These are phyloP conservation scores for Cetonia aurata DNA, from an alignment of 2,888 invertebrate species.

Conservation along the genomic window DNA sequence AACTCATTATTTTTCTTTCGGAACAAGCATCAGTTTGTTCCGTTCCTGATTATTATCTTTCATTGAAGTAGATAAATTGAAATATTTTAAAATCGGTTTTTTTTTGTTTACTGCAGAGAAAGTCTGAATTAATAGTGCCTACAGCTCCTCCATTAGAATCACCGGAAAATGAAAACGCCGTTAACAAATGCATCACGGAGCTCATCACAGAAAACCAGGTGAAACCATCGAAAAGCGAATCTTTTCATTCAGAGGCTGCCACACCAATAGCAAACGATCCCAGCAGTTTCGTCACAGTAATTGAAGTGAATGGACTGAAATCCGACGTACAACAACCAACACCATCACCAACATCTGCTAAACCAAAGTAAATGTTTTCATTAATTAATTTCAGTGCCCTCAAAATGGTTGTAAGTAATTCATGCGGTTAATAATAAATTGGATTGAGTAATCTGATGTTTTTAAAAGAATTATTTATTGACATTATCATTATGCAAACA, in stretches of 20 bases:
- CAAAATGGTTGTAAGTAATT: not conserved
- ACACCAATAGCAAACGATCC: slow-evolving; percentile 63
- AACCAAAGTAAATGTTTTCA: slow-evolving; percentile 60
- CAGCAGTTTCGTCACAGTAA: slow-evolving; percentile 86
- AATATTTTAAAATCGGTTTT: not conserved
- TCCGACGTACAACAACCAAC: slow-evolving; percentile 51
- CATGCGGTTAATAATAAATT: too few species aligned
- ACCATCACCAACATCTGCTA: slow-evolving; percentile 56
- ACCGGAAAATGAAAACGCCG: slow-evolving; percentile 61
- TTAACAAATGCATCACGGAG: slow-evolving; percentile 80
- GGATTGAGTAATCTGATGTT: too few species aligned
- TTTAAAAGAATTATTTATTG: too few species aligned
- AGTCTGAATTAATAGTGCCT: slow-evolving; percentile 46
- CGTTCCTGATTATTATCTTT: too few species aligned
- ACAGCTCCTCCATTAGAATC: slow-evolving; percentile 55
- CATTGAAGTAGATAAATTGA: too few species aligned
- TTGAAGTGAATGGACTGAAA: slow-evolving; percentile 87
- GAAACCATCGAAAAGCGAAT: slow-evolving; percentile 35
- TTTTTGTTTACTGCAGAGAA: slow-evolving; percentile 37
- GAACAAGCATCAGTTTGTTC: too few species aligned
- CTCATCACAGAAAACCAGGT: slow-evolving; percentile 59
- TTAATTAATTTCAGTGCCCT: not conserved
- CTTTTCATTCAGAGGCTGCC: slow-evolving; percentile 35
- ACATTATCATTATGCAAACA: too few species aligned
- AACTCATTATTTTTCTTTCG: too few species aligned